These are phyloP conservation scores for Triplophysa rosa DNA, from an alignment of 2,113 vertebrate species.

Conservation along the genomic window DNA sequence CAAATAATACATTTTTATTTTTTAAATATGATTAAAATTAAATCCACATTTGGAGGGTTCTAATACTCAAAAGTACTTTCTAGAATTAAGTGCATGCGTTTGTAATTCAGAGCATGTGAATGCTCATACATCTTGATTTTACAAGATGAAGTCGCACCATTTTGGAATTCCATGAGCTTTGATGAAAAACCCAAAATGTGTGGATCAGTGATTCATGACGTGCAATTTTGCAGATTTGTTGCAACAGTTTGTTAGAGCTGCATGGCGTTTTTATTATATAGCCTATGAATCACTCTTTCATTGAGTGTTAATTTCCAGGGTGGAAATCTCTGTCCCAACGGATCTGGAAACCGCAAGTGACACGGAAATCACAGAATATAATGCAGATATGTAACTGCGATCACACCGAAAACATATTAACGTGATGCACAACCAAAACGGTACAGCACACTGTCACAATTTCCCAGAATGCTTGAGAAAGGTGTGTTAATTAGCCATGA, in stretches of 20 bases:
- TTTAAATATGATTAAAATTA: too few relatives aligned
- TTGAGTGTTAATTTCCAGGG: slow-evolving; percentile 29
- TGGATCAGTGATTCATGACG: slow-evolving; percentile 12
- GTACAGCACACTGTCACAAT: slow-evolving; percentile 34
- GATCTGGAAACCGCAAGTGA: not conserved
- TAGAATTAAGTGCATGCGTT: not conserved
- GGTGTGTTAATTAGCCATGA: slow-evolving; percentile 65
- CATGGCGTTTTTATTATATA: not conserved
- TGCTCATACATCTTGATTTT: not conserved
- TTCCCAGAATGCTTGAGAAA: slow-evolving; percentile 60
- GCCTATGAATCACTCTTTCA: slow-evolving; percentile 17
- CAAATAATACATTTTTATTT: too few relatives aligned
- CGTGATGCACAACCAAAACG: not conserved
- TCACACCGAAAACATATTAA: slow-evolving; percentile 22
- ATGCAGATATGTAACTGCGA: not conserved
- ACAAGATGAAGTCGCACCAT: not conserved
- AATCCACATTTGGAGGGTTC: not conserved
- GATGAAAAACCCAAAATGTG: not conserved
- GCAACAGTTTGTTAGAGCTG: not conserved
- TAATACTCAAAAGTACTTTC: not conserved
- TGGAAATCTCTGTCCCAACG: slow-evolving; percentile 18
- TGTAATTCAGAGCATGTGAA: not conserved
- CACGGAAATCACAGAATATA: not conserved
- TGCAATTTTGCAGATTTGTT: not conserved
- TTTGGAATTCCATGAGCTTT: not conserved